phyloP scores from a whole-genome alignment of 2,888 invertebrate species.

The Anagyrus pseudococci region DNA sequence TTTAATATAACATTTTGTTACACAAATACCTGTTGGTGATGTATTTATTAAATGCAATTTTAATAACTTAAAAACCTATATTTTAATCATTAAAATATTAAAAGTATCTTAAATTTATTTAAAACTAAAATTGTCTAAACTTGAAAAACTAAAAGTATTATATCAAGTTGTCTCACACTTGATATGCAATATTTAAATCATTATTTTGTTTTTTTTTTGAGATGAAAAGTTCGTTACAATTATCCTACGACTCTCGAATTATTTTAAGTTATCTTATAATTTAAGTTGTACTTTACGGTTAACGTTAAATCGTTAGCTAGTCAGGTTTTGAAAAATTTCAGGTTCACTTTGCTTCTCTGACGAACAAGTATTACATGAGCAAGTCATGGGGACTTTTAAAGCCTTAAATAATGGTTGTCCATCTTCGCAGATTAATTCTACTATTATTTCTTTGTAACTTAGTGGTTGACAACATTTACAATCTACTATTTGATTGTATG shows the following conservation, averaged over 20 bases:
- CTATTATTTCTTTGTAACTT: conserved; percentile 56
- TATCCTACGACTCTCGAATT: too few species aligned
- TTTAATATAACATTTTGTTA: conserved; percentile 38
- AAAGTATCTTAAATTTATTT: background rate
- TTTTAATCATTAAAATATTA: background rate
- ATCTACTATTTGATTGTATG: conserved; percentile 48
- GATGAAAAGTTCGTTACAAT: too few species aligned
- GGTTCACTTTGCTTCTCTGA: background rate
- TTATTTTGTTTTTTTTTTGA: too few species aligned
- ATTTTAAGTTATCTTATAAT: too few species aligned
- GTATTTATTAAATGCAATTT: conserved; percentile 59
- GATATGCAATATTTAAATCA: too few species aligned
- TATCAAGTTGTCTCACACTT: too few species aligned
- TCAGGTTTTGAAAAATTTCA: too few species aligned
- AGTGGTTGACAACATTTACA: conserved; percentile 56
- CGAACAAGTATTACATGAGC: conserved; percentile 56
- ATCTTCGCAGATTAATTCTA: conserved; percentile 63
- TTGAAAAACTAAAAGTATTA: too few species aligned
- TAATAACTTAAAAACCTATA: conserved; percentile 43
- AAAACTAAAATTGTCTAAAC: too few species aligned
- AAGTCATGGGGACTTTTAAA: conserved; percentile 55
- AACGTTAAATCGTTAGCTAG: background rate
- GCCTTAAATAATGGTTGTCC: conserved; percentile 52
- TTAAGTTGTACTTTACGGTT: background rate
- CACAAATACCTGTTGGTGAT: conserved; percentile 43